A percentile compares a stretch with the other conserved stretches of the same genome.
Conservation (phyloP, 2,797 vertebrate genomes). For the Platalea minor region DNA sequence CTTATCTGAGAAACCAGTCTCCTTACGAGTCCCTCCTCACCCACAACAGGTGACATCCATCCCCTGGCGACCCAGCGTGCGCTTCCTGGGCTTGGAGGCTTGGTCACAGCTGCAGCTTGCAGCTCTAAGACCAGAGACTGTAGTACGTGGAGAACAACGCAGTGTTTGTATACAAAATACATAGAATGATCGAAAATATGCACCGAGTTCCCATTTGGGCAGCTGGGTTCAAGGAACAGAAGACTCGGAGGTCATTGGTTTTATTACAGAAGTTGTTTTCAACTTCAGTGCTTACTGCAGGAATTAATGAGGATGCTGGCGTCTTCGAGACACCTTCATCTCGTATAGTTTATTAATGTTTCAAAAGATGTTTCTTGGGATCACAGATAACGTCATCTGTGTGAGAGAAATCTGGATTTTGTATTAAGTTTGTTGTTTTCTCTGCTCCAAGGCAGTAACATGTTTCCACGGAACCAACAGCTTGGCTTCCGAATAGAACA, state of each 20-base stretch:
- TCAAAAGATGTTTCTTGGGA: not conserved
- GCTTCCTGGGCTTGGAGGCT: not conserved
- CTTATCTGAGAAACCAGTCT: not conserved
- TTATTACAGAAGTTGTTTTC: not conserved
- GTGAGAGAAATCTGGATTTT: not conserved
- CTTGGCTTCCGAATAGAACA: not conserved
- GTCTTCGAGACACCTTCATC: not conserved
- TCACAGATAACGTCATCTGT: not conserved
- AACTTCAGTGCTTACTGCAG: not conserved
- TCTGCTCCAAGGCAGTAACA: not conserved
- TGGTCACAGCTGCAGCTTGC: not conserved
- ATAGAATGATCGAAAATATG: not conserved
- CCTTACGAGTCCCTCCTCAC: not conserved
- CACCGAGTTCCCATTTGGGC: not conserved
- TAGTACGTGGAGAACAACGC: not conserved
- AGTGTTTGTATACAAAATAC: not conserved
- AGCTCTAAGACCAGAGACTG: not conserved
- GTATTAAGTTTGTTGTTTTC: not conserved
- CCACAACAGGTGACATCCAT: not conserved
- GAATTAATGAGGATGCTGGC: not conserved
- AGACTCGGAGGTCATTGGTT: not conserved
- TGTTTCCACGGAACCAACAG: not conserved
- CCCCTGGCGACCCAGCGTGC: not conserved
- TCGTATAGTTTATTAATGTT: not conserved
- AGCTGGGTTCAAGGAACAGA: not conserved